Percentiles rank a stretch among this genome's conserved stretches.
Conservation (phyloP, 2,113 vertebrate species). For the Otis tarda region DNA sequence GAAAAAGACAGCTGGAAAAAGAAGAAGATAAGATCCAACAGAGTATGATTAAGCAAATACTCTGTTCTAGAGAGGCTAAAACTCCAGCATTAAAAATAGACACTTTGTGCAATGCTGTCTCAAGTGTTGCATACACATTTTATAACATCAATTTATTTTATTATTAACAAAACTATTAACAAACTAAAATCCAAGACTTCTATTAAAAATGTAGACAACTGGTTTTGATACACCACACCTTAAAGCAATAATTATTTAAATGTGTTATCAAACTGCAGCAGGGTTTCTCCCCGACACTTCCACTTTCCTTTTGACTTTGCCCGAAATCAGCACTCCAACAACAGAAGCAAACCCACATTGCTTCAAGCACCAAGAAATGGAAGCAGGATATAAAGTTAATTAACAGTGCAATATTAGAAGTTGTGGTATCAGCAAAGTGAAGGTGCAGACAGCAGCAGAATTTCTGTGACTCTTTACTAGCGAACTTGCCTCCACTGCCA, state of each 20-base stretch:
- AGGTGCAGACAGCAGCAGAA: slow-evolving; percentile 29
- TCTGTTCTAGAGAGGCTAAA: background rate
- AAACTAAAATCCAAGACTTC: background rate
- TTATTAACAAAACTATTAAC: background rate
- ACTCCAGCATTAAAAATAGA: background rate
- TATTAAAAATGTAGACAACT: background rate
- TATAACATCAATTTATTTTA: background rate
- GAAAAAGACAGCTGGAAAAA: background rate
- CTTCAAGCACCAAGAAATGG: background rate
- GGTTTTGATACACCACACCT: background rate
- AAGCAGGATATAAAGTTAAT: slow-evolving; percentile 6
- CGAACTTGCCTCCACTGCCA: background rate
- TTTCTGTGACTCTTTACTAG: background rate
- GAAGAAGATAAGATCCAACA: background rate
- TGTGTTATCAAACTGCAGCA: background rate
- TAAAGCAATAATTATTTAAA: background rate
- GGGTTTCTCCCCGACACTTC: background rate
- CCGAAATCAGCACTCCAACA: background rate
- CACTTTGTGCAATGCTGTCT: background rate
- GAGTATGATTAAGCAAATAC: background rate
- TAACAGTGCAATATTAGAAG: background rate
- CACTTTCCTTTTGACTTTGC: background rate
- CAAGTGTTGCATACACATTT: background rate
- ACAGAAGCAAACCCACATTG: background rate
- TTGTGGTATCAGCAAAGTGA: background rate